Evolutionary conservation across 35 echinoderm and acorn worm species (phyloP).

Genomic region (Ptychodera flava): DNA sequence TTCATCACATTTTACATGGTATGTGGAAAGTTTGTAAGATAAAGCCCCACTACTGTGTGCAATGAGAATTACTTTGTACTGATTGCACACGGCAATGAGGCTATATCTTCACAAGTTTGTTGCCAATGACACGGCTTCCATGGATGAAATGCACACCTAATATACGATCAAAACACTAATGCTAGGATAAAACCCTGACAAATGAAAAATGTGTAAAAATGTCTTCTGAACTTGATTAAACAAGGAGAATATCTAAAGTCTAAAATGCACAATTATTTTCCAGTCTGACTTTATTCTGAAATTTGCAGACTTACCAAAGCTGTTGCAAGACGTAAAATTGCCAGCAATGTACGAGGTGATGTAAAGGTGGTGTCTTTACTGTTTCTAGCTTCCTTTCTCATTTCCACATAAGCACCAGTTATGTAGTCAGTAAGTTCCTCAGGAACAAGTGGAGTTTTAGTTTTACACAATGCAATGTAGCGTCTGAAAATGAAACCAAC

Average conservation of each 20-base stretch:
- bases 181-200: too few species aligned
- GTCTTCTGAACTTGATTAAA: too few species aligned
- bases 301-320: constrained; percentile 91
- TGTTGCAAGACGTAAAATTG: constrained; percentile 86
- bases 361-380: constrained; percentile 98
- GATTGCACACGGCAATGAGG: neutral
- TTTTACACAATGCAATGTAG: constrained; percentile 92
- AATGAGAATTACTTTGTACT: neutral
- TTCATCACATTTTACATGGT: too few species aligned
- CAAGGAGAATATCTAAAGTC: too few species aligned
- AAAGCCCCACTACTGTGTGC: neutral
- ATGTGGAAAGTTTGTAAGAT: neutral
- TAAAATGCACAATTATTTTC: too few species aligned
- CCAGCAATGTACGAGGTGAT: constrained; percentile 78
- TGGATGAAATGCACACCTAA: too few species aligned
- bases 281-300: too few species aligned
- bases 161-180: too few species aligned
- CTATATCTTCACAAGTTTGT: neutral
- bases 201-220: too few species aligned
- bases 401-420: constrained; percentile 96
- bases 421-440: constrained; percentile 91
- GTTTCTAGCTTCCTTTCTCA: constrained; percentile 87
- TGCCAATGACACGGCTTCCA: too few species aligned
- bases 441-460: constrained; percentile 74
- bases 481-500: too few species aligned